Evolutionary conservation across 2,888 invertebrate genomes (phyloP), one percentile per base, ranked within the genome.

Genomic region (Gastracanthus pulcherrimus): DNA sequence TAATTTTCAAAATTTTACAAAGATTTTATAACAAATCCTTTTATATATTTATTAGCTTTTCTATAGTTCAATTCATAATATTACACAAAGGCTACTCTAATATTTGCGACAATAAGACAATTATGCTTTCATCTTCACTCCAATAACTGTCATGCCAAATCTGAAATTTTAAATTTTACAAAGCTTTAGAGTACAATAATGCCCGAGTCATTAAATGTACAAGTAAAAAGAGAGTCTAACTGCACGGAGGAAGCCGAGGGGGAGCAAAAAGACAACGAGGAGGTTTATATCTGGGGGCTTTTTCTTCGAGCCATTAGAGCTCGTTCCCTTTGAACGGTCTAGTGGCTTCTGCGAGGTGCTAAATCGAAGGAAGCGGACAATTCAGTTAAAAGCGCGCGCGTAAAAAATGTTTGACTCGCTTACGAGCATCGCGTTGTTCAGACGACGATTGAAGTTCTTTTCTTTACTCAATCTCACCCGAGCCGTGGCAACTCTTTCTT

Each of bases 361-460:
- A 70, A 82, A 82, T 79, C 75, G 75, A 75, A 82, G 81, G 78
- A 82, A 78, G 70, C 70, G 78, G 78, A 82, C 70, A 75, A 82
- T 82, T 76, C 75, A 70, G 82, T 79, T 78, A 70, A 82, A 76
- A 78, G 78, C 78, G n/a, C 58, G 45, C 16, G 67, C 26, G 31
- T 64, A 69, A 78, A 78, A 76, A 75, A 81, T 77, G 62, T 81
- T 77, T 74, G 51, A 72, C 77, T 67, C 71, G 67, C 71, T 55
- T 51, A 9, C n/a, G n/a, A n/a, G n/a, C n/a, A n/a, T n/a, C n/a
- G n/a, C n/a, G 29, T 66, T 55, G 34, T 69, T 55, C 66, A 69
- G 76, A 60, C 51, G 41, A 19, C 26, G 78, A 66, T 72, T 66
- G 77, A 70, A 71, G 64, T 78, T 62, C 51, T 48, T 69, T 67